Evolutionary conservation across 2,113 vertebrate species (phyloP).

Genomic region (Vimba vimba): DNA sequence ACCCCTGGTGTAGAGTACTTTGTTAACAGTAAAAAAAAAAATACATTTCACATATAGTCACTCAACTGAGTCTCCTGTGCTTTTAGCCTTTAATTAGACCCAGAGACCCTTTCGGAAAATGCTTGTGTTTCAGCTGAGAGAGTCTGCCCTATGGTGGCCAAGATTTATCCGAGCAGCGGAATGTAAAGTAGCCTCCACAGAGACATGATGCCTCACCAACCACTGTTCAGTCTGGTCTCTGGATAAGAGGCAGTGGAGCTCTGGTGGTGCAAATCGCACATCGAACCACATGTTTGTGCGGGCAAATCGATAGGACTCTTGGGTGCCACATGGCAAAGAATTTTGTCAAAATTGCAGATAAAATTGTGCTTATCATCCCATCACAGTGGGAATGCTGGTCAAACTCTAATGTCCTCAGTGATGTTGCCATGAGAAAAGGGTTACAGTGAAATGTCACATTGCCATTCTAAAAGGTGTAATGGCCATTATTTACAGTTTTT

Average conservation of each 20-base stretch:
- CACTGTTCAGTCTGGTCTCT: constrained; percentile 10
- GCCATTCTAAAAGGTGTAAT: neutral
- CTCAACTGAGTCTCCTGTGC: neutral
- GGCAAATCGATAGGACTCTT: constrained; percentile 1
- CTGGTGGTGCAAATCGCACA: neutral
- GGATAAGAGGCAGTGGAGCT: neutral
- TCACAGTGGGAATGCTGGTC: neutral
- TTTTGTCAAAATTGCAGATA: neutral
- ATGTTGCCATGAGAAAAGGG: neutral
- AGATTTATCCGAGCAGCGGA: constrained; percentile 39
- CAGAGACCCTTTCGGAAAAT: neutral
- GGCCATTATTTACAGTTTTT: neutral
- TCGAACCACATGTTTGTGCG: neutral
- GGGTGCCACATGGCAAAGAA: neutral
- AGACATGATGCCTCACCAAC: constrained; percentile 2
- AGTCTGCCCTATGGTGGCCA: neutral
- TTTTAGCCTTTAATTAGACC: constrained; percentile 35
- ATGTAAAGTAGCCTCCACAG: constrained; percentile 16
- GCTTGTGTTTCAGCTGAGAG: constrained; percentile 29
- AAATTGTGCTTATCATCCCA: neutral
- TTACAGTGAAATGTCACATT: neutral
- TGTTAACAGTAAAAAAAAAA: neutral
- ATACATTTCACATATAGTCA: neutral
- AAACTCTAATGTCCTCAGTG: neutral
- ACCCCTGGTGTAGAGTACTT: neutral